Evolutionary conservation across 1,140 invertebrate species (phyloP), one percentile per base, ranked within the genome.

Genomic region (Hesperophylax magnus): DNA sequence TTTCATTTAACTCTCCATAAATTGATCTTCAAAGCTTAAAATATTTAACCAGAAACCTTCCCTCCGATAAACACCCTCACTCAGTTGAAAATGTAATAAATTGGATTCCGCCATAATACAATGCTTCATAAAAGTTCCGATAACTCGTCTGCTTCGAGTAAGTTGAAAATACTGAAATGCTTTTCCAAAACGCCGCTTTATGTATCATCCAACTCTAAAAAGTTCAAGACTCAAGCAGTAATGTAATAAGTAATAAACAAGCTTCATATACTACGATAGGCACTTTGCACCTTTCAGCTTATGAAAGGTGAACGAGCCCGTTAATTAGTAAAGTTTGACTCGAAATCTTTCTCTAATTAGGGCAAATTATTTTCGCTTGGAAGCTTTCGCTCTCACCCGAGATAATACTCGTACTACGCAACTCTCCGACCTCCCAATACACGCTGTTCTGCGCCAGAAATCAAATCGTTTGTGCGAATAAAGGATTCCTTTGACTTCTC

Each of bases 261-360:
- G 65, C 81, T 82, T 79, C 58, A 71, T 69, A 82, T 56, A 80
- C 74, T 80, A 78, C 74, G 78, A 82, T 82, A 82, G 81, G 81
- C 81, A 82, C 81, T 82, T 82, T 82, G 76, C 81, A 34, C 75
- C 78, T 82, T 82, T 80, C 76, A 78, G 63, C 69, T 72, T 67
- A 77, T 74, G 72, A 80, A 78, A 86, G 86, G 86, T 86, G 85
- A 87, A 87, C 86, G 87, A 86, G 86, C 86, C 87, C 87, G 87
- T 88, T 89, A 88, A 89, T 88, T 89, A 88, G 86, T 85, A 88
- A 89, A 89, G 86, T 89, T 88, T 86, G 86, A 85, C 85, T 82
- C 83, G 84, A 86, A 88, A 87, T 88, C 87, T 88, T 87, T 87
- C 85, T 87, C 87, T 89, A 89, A 89, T 88, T 88, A 88, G 85